Evolutionary conservation across 1,140 invertebrate genomes (phyloP), one percentile per base, ranked within the genome.

Genomic region (Drosophila paulistorum): DNA sequence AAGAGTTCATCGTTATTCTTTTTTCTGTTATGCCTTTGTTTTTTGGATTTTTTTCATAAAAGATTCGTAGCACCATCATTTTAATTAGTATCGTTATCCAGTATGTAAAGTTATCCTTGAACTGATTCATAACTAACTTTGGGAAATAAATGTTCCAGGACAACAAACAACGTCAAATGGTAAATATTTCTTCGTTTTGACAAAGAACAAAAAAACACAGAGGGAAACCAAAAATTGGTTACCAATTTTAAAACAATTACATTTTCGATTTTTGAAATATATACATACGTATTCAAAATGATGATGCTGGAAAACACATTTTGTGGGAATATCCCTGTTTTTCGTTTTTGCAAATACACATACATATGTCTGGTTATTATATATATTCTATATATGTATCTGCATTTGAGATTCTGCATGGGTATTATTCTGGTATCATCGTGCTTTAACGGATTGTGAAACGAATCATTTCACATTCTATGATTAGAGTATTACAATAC

Each of bases 301-400:
- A 51, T 51, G 45, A 51, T 51, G 45, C 45, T 51, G 45, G 45
- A 51, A 51, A 51, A 51, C 45, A 51, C 45, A 51, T 51, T 23
- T 51, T 23, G 45, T 23, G 17, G 45, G 45, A 51, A 51, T 51
- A 51, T 51, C 45, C 45, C 45, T 30, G 30, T 30, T 30, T 30
- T 30, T 30, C 6, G 6, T 30, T 51, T 51, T 51, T 11, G 17
- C 45, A 51, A 51, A 51, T 51, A 51, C 23, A 51, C 45, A 51
- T 51, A 23, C 45, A 51, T 51, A 23, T 51, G 7, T 9, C 23
- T 10, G 45, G 17, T 51, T 51, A 51, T 51, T 51, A 23, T 51
- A 51, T 51, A 51, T 51, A 51, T 51, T 48, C 14, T 20, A 51
- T 51, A 51, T 51, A 51, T 51, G 23, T 51, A 51, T 51, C 45